Percentiles rank a stretch among this genome's conserved stretches.
phyloP scores from a whole-genome alignment of 2,888 invertebrate genomes.

The Corythucha ciliata region DNA sequence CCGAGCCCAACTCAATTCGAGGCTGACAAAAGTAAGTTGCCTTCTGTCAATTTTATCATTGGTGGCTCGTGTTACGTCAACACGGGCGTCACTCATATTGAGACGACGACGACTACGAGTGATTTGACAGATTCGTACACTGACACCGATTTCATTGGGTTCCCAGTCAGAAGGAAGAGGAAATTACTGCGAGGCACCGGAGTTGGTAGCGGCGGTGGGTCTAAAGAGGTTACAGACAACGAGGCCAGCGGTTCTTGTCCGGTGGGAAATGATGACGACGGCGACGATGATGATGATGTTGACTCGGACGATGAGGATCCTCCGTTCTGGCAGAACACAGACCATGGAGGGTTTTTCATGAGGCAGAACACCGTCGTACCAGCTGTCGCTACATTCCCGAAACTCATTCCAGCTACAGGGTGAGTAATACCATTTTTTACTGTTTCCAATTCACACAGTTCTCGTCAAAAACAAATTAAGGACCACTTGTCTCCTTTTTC shows the following conservation, averaged over 20 bases:
- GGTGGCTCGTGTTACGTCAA: slow-evolving; percentile 28
- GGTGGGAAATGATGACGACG: slow-evolving; percentile 17
- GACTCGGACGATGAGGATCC: slow-evolving; percentile 34
- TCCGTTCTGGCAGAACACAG: slow-evolving; percentile 34
- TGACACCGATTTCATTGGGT: slow-evolving; percentile 31
- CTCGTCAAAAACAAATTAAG: too few species aligned
- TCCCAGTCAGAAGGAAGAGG: slow-evolving; percentile 35
- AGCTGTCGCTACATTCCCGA: too few species aligned
- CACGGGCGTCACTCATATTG: too few species aligned
- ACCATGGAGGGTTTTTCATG: slow-evolving; percentile 32
- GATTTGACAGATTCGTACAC: slow-evolving; percentile 28
- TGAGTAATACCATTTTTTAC: too few species aligned
- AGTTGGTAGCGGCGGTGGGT: slow-evolving; percentile 19
- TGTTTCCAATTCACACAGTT: too few species aligned
- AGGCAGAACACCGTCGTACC: slow-evolving; percentile 33
- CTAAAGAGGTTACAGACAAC: slow-evolving; percentile 22
- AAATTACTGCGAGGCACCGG: slow-evolving; percentile 32
- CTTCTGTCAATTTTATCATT: slow-evolving; percentile 29
- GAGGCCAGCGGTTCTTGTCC: slow-evolving; percentile 1
- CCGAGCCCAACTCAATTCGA: slow-evolving; percentile 21
- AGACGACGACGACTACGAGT: slow-evolving; percentile 17
- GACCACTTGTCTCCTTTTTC: too few species aligned
- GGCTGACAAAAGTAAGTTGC: slow-evolving; percentile 25
- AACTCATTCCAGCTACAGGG: neutral
- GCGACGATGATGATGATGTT: slow-evolving; percentile 31